Percentiles rank a stretch among this genome's conserved stretches.
These are phyloP conservation scores for Sorex araneus DNA, from an alignment of 2,113 vertebrate genomes.

Conservation along the genomic window DNA sequence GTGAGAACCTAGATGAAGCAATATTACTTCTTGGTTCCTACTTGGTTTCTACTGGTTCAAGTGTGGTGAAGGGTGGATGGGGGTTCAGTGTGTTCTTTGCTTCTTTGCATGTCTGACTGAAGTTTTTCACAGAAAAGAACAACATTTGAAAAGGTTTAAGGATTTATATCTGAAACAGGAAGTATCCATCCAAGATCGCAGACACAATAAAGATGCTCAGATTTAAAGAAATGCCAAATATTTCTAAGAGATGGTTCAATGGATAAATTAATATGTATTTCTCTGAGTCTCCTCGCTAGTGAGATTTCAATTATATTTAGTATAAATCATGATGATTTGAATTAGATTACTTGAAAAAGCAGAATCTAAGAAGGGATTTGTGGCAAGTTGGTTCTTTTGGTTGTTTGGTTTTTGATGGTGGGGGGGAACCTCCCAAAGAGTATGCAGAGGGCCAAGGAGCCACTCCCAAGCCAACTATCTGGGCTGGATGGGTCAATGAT, in stretches of 20 bases:
- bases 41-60: background rate
- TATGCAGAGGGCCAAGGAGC: too few relatives aligned
- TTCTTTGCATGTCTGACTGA: conserved; percentile 23
- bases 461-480: too few relatives aligned
- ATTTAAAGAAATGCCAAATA: conserved; percentile 33
- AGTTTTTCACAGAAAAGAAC: conserved; percentile 39
- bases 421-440: too few relatives aligned
- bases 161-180: conserved; percentile 14
- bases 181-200: conserved; percentile 29
- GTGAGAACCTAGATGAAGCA: background rate
- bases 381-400: background rate
- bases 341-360: conserved; percentile 53
- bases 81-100: conserved; percentile 16
- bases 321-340: background rate
- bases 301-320: conserved; percentile 35
- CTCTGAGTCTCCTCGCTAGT: background rate
- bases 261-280: conserved; percentile 12
- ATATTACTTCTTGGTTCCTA: background rate
- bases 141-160: conserved; percentile 32
- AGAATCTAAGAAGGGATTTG: background rate
- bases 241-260: conserved; percentile 4
- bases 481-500: too few relatives aligned
- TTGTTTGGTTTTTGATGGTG: too few relatives aligned
- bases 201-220: background rate
- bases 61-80: background rate